These are phyloP conservation scores for Drosophila nasuta DNA, from an alignment of 1,140 invertebrate genomes.

Conservation along the genomic window DNA sequence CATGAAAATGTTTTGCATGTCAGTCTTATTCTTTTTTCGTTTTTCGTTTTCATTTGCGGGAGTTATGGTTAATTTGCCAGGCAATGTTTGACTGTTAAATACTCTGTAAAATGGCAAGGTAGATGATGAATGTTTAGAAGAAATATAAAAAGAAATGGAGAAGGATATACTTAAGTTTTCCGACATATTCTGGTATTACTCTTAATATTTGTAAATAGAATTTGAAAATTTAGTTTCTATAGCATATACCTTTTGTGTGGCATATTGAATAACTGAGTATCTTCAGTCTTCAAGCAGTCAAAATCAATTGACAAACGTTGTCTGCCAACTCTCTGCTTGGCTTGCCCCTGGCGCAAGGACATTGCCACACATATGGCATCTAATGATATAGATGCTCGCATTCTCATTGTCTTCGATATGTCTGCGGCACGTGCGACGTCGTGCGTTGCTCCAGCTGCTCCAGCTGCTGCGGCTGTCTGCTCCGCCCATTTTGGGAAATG, in stretches of 20 bases:
- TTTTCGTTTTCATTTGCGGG: conserved; percentile 10
- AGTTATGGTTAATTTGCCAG: neutral
- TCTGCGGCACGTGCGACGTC: conserved; percentile 46
- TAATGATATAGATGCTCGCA: conserved; percentile 46
- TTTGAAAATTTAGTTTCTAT: no score
- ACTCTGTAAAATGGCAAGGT: conserved; percentile 3
- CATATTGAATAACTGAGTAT: neutral
- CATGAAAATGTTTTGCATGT: conserved; percentile 73
- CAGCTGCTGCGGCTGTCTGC: neutral
- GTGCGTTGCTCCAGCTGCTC: neutral
- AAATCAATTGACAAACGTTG: conserved; percentile 39
- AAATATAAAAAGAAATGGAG: no score
- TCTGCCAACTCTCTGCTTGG: neutral
- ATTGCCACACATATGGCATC: conserved; percentile 37
- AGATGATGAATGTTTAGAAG: no score
- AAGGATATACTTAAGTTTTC: no score
- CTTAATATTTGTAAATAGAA: no score
- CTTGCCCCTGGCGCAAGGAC: neutral
- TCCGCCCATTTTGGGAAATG: neutral
- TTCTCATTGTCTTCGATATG: conserved; percentile 57
- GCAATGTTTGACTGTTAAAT: neutral
- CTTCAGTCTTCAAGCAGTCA: neutral
- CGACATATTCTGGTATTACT: no score
- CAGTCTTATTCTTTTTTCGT: conserved; percentile 46
- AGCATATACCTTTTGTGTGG: no score